Conservation (phyloP, 2,888 invertebrate genomes). For the Catotricha subobsoleta region DNA sequence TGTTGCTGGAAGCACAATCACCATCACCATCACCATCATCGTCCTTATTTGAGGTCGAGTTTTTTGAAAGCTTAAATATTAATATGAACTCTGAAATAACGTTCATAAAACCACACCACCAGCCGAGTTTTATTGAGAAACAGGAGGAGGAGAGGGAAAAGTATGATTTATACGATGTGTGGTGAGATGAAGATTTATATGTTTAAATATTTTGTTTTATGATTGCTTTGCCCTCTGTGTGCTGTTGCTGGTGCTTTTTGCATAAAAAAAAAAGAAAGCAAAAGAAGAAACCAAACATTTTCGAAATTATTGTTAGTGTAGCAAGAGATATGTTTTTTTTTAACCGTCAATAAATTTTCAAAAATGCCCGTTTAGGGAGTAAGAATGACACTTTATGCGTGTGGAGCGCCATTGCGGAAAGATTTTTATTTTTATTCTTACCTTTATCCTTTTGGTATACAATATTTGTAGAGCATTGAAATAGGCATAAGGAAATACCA, state of each 20-base stretch:
- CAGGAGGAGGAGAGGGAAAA: slow-evolving; percentile 6
- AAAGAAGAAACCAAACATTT: too few species aligned
- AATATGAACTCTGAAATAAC: slow-evolving; percentile 29
- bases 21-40: slow-evolving; percentile 14
- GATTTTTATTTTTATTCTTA: slow-evolving; percentile 2
- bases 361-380: slow-evolving; percentile 4
- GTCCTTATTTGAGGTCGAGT: slow-evolving; percentile 21
- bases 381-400: slow-evolving; percentile 5
- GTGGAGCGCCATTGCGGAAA: slow-evolving; percentile 1
- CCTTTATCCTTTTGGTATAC: too few species aligned
- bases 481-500: too few species aligned
- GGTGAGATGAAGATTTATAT: slow-evolving; percentile 9
- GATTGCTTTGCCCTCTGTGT: too few species aligned
- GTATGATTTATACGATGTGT: slow-evolving; percentile 9
- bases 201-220: slow-evolving; percentile 7
- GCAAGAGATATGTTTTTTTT: too few species aligned
- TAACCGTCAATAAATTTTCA: slow-evolving; percentile 5
- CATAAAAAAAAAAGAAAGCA: too few species aligned
- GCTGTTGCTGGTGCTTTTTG: too few species aligned
- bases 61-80: slow-evolving; percentile 26
- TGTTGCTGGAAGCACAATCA: slow-evolving; percentile 20
- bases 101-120: slow-evolving; percentile 20
- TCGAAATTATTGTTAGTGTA: too few species aligned
- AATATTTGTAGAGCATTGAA: too few species aligned
- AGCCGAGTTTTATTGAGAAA: too few species aligned